Evolutionary conservation across 2,113 vertebrate species (phyloP), one percentile per base, ranked within the genome.

Genomic region (Emydocephalus ijimae): DNA sequence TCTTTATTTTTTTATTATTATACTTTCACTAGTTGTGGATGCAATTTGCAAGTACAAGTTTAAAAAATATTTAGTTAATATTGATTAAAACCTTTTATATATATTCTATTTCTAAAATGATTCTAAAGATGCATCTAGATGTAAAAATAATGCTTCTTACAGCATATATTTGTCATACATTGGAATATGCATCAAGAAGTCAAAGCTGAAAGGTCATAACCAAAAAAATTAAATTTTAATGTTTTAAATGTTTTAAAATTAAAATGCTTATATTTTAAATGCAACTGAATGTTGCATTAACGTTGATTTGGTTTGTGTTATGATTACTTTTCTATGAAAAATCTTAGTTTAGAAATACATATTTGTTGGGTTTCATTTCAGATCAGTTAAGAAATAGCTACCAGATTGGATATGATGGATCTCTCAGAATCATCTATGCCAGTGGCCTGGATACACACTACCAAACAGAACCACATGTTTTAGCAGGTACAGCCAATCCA

Each of bases 381-480:
- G 99, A 99, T 97, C 99, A 99, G 94, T 97, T 99, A 94, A 98
- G 98, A 96, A 99, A 99, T 92, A 99, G 98, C 94, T 99, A 99
- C 95, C 98, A 99, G 96, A 97, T 99, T 39, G 99, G 99, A 64
- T 99, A 98, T 0, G 99, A 99, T 3, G 98, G 98, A 93, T 99
- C 99, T 0, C 98, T 99, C 90, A 96, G 99, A 95, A 98, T 99
- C 91, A 98, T 99, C 93, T 99, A 99, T 0, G 98, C 99, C 97
- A 99, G 99, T 0, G 99, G 99, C 50, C 98, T 99, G 96, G 99
- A 99, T 93, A 98, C 99, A 0, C 98, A 99, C 97, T 99, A 99
- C 95, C 99, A 99, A 93, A 99, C 99, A 0, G 99, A 99, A 96
- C 99, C 99, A 0, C 99, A 99, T 0, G 98, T 99, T 92, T 96